Percentiles rank a stretch among this genome's conserved stretches.
phyloP scores from a whole-genome alignment of 2,797 vertebrate species.

The Rhincodon typus region DNA sequence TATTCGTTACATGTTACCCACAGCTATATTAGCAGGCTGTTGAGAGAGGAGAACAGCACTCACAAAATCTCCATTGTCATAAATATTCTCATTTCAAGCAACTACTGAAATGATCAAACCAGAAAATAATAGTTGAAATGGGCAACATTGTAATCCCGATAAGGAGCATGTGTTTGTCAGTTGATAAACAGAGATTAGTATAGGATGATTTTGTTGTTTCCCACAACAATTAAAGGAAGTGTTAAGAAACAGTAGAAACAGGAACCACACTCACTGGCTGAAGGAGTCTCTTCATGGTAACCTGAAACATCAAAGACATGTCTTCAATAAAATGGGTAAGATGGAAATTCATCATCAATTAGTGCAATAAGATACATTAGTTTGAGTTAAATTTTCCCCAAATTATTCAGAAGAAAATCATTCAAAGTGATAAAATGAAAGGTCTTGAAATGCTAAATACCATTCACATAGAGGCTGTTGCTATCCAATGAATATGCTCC shows the following conservation, averaged over 20 bases:
- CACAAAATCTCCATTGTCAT: neutral
- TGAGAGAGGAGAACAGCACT: neutral
- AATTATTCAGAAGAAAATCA: neutral
- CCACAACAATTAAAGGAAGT: neutral
- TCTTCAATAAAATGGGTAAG: neutral
- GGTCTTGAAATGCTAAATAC: neutral
- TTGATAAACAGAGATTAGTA: neutral
- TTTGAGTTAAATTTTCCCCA: neutral
- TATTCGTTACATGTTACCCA: neutral
- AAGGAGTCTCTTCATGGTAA: neutral
- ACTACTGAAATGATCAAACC: neutral
- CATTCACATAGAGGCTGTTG: slow-evolving; percentile 6
- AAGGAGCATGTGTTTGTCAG: neutral
- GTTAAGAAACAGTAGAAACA: neutral
- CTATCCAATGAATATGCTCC: neutral
- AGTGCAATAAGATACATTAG: neutral
- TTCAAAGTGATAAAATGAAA: neutral
- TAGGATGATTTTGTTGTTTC: neutral
- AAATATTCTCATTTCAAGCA: neutral
- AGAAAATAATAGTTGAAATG: neutral
- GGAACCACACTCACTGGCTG: neutral
- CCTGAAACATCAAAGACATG: neutral
- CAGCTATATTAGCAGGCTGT: neutral
- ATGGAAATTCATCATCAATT: neutral
- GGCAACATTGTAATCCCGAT: neutral